phyloP scores from a whole-genome alignment of 2,113 vertebrate genomes.

The Aptenodytes patagonicus region DNA sequence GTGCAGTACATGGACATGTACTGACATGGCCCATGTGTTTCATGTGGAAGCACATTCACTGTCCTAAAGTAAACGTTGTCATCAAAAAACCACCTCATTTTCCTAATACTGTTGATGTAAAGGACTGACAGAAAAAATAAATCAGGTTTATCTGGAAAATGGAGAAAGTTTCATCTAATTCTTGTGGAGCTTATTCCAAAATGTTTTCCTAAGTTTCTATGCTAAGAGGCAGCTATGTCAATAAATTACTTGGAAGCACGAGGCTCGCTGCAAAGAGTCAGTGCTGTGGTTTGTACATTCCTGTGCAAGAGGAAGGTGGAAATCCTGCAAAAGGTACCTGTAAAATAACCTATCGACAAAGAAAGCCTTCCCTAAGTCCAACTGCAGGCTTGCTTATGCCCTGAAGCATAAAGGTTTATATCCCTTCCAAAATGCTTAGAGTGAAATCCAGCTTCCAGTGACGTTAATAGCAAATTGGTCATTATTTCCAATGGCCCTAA shows the following conservation, averaged over 20 bases:
- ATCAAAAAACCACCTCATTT: not conserved
- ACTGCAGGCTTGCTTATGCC: not conserved
- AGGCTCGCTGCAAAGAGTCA: not conserved
- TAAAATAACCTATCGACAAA: not conserved
- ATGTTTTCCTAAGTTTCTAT: not conserved
- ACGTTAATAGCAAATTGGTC: not conserved
- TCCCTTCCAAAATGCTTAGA: not conserved
- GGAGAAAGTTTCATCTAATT: not conserved
- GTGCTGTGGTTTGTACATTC: not conserved
- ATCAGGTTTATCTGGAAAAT: not conserved
- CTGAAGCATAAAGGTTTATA: not conserved
- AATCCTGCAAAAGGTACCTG: not conserved
- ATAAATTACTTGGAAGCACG: not conserved
- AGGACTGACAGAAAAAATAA: not conserved
- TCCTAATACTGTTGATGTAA: not conserved
- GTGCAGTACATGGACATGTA: slow-evolving; percentile 53
- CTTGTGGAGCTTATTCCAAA: not conserved
- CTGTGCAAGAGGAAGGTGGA: not conserved
- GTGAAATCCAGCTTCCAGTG: not conserved
- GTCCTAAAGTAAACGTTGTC: slow-evolving; percentile 35
- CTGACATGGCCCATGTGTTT: slow-evolving; percentile 36
- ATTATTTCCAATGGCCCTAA: not conserved
- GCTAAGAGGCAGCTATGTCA: not conserved
- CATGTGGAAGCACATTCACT: slow-evolving; percentile 59
- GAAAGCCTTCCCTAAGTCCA: not conserved